phyloP scores from a whole-genome alignment of 1,140 invertebrate genomes.

The Atta cephalotes region DNA sequence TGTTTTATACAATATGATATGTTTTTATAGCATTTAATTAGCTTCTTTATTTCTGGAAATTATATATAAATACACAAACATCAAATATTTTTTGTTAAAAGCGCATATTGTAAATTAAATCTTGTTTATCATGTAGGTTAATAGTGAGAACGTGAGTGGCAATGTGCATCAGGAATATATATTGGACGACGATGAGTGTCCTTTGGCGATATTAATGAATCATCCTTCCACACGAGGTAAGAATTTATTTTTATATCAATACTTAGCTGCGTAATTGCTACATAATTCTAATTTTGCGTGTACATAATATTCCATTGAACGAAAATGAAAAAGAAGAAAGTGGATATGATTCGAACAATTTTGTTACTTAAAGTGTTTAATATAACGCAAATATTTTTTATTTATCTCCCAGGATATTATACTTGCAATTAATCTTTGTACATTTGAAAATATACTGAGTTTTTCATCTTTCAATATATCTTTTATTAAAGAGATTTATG shows the following conservation, averaged over 20 bases:
- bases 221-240: slow-evolving; percentile 94
- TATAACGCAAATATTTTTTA: not conserved
- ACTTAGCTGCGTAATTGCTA: not conserved
- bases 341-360: not conserved
- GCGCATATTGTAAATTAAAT: not conserved
- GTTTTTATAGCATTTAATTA: not conserved
- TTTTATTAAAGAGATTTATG: not conserved
- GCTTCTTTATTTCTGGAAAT: not conserved
- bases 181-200: slow-evolving; percentile 98
- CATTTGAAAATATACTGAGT: not conserved
- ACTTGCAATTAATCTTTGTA: slow-evolving; percentile 4
- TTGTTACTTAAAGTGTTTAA: not conserved
- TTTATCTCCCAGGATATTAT: not conserved
- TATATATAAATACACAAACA: not conserved
- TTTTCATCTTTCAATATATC: not conserved
- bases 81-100: not conserved
- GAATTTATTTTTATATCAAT: slow-evolving; percentile 70
- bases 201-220: slow-evolving; percentile 97
- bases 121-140: slow-evolving; percentile 87
- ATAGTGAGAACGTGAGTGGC: slow-evolving; percentile 88
- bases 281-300: not conserved
- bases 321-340: not conserved
- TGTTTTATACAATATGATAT: not conserved
- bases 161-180: slow-evolving; percentile 93
- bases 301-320: not conserved